Evolutionary conservation across 2,113 vertebrate genomes (phyloP).

Genomic region (Datnioides undecimradiatus): DNA sequence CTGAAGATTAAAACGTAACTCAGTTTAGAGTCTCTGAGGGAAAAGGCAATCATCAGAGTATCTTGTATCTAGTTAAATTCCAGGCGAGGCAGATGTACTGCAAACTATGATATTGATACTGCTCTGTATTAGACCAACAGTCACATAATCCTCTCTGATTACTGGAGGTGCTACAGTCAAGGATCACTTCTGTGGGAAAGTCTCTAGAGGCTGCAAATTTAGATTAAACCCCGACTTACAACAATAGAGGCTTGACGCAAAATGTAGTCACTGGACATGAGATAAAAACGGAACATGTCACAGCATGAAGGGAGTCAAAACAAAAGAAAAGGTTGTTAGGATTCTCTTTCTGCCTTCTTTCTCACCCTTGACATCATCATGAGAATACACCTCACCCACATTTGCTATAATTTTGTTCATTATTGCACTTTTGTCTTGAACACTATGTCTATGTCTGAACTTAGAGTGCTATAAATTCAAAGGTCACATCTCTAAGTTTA

Average conservation of each 20-base stretch:
- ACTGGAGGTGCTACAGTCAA: constrained; percentile 32
- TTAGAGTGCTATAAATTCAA: background rate
- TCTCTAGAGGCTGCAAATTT: constrained; percentile 18
- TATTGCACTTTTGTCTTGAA: constrained; percentile 15
- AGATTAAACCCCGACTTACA: constrained; percentile 43
- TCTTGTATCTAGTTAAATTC: constrained; percentile 58
- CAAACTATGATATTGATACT: constrained; percentile 64
- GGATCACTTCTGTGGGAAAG: constrained; percentile 32
- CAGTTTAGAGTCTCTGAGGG: constrained; percentile 63
- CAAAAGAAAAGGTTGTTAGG: background rate
- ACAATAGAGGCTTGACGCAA: constrained; percentile 7
- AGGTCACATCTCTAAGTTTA: constrained; percentile 25
- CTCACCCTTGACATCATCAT: constrained; percentile 7
- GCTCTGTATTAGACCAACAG: constrained; percentile 41
- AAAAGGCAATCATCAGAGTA: constrained; percentile 58
- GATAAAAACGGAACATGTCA: constrained; percentile 6
- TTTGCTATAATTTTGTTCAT: background rate
- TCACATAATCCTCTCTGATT: constrained; percentile 52
- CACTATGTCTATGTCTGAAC: background rate
- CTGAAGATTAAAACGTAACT: constrained; percentile 67
- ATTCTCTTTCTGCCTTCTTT: background rate
- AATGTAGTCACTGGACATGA: constrained; percentile 12
- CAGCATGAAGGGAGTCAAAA: constrained; percentile 5
- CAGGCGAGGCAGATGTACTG: constrained; percentile 39
- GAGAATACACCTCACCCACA: background rate